Evolutionary conservation across 1,140 invertebrate species (phyloP).

Genomic region (Brachionus asplanchnoidis): DNA sequence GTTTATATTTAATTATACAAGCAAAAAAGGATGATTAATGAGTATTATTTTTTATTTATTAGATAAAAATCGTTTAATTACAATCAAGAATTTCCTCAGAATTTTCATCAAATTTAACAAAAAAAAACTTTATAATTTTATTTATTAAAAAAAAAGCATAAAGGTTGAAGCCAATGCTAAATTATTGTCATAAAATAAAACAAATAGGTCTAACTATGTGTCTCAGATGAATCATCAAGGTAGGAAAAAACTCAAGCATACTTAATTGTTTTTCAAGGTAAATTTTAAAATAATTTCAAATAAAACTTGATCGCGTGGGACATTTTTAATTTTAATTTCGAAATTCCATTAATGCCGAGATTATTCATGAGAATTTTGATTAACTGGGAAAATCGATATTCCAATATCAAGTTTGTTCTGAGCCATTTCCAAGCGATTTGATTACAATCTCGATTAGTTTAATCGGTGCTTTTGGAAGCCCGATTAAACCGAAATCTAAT

Average conservation of each 20-base stretch:
- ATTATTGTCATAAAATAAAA: neutral
- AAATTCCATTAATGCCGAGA: neutral
- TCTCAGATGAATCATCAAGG: neutral
- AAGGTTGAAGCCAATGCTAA: neutral
- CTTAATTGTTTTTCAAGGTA: neutral
- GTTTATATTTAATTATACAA: no score
- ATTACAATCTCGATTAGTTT: neutral
- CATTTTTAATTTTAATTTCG: neutral
- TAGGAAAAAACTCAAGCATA: neutral
- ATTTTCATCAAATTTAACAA: neutral
- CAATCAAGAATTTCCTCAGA: no score
- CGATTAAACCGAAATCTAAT: neutral
- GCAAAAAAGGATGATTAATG: neutral
- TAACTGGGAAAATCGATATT: neutral
- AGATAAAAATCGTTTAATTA: neutral
- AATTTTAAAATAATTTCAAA: neutral
- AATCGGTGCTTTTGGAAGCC: neutral
- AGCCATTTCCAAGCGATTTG: neutral
- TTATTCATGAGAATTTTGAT: neutral
- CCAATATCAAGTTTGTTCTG: neutral
- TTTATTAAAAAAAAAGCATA: neutral
- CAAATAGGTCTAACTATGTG: neutral
- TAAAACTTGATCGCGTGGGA: neutral
- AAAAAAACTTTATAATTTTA: neutral
- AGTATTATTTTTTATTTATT: neutral